phyloP scores from a whole-genome alignment of 2,113 vertebrate genomes.

The Herpailurus yagouaroundi region DNA sequence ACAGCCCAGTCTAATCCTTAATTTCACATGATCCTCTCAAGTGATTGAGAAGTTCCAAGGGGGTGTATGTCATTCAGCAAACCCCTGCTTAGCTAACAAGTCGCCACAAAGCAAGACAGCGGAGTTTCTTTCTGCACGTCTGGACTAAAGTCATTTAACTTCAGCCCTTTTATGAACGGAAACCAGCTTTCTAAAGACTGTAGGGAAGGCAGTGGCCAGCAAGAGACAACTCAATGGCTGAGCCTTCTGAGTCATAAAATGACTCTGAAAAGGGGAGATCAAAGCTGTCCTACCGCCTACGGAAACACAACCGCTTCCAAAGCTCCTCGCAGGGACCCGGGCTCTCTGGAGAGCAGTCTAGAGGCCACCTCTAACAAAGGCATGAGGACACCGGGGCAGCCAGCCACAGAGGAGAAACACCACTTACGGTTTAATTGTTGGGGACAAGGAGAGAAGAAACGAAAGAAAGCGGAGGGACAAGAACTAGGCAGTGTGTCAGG shows the following conservation, averaged over 20 bases:
- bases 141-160: slow-evolving; percentile 81
- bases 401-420: slow-evolving; percentile 90
- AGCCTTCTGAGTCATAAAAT: slow-evolving; percentile 82
- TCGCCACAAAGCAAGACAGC: slow-evolving; percentile 66
- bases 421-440: slow-evolving; percentile 91
- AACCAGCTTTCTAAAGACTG: slow-evolving; percentile 74
- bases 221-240: slow-evolving; percentile 81
- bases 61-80: background rate
- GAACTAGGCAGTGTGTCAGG: slow-evolving; percentile 83
- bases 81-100: slow-evolving; percentile 36
- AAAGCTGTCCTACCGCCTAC: slow-evolving; percentile 89
- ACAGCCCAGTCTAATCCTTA: slow-evolving; percentile 33
- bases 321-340: slow-evolving; percentile 88
- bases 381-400: slow-evolving; percentile 91
- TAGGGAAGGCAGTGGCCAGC: slow-evolving; percentile 79
- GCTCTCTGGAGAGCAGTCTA: slow-evolving; percentile 90
- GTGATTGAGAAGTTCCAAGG: background rate
- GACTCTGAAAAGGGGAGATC: slow-evolving; percentile 88
- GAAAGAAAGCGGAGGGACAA: slow-evolving; percentile 88
- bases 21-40: slow-evolving; percentile 61
- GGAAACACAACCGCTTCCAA: slow-evolving; percentile 90
- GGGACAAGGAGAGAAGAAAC: slow-evolving; percentile 89
- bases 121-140: slow-evolving; percentile 72
- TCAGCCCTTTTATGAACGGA: slow-evolving; percentile 79
- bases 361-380: slow-evolving; percentile 91